These are phyloP conservation scores for Ascidia mentula DNA, from an alignment of 23 tunicate genomes.

Conservation along the genomic window DNA sequence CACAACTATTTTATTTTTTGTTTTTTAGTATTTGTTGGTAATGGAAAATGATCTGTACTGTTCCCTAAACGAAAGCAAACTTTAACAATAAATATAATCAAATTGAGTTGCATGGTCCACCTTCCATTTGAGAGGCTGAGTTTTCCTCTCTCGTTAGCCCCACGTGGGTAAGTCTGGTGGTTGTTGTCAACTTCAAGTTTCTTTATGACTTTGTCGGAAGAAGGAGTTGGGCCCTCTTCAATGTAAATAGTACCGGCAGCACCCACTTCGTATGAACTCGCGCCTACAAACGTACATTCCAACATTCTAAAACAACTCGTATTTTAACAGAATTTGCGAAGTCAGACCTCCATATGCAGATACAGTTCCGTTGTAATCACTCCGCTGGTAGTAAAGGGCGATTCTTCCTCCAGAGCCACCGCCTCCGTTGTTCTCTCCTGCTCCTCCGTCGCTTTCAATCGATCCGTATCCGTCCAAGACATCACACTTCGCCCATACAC, in stretches of 20 bases:
- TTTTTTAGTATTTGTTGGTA: too few relatives aligned
- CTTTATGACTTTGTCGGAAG: neutral
- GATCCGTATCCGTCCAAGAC: conserved; percentile 32
- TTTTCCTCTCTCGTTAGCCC: conserved; percentile 19
- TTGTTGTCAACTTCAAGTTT: conserved; percentile 16
- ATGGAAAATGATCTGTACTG: too few relatives aligned
- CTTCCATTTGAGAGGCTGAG: conserved; percentile 16
- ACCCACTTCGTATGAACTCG: conserved; percentile 16
- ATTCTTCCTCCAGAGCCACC: conserved; percentile 38
- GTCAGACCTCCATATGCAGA: conserved; percentile 8
- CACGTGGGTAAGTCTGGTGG: conserved; percentile 14
- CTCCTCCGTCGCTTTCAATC: conserved; percentile 17
- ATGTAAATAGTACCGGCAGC: conserved; percentile 17
- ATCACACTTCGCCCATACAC: conserved; percentile 24
- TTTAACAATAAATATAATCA: too few relatives aligned
- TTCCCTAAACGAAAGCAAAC: too few relatives aligned
- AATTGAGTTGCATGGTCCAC: neutral
- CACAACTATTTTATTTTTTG: too few relatives aligned
- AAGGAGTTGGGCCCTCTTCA: neutral
- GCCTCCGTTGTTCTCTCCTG: conserved; percentile 13
- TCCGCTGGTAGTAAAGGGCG: conserved; percentile 2
- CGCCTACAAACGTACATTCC: neutral
- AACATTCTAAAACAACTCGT: neutral
- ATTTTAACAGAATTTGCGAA: neutral
- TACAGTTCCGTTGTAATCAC: conserved; percentile 11